Conservation (phyloP, 2,888 invertebrate genomes). For the Melinaea menophilus region DNA sequence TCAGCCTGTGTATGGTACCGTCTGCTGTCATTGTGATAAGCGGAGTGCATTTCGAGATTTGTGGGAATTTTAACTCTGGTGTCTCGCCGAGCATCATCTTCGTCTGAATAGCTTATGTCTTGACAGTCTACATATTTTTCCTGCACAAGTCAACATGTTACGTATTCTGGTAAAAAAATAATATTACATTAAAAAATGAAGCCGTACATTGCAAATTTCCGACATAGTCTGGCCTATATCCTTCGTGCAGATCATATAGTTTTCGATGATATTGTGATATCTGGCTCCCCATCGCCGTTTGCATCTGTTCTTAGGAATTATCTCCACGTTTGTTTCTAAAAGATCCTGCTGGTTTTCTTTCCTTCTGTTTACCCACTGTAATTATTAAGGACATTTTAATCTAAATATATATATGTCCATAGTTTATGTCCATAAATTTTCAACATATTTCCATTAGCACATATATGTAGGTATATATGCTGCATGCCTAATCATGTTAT, state of each 20-base stretch:
- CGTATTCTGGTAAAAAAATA: neutral
- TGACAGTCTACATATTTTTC: conserved; percentile 69
- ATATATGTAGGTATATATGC: too few relatives aligned
- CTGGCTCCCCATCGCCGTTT: conserved; percentile 63
- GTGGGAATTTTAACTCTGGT: conserved; percentile 46
- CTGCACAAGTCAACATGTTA: conserved; percentile 36
- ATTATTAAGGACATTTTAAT: conserved; percentile 9
- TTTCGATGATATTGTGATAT: conserved; percentile 65
- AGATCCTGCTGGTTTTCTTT: conserved; percentile 55
- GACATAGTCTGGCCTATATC: conserved; percentile 68
- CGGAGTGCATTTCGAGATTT: conserved; percentile 58
- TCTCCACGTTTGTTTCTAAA: conserved; percentile 54
- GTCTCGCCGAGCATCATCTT: conserved; percentile 49
- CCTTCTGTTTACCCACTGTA: conserved; percentile 59
- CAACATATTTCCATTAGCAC: too few relatives aligned
- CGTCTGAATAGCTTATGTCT: conserved; percentile 63
- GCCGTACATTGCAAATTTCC: conserved; percentile 64
- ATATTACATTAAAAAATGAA: conserved; percentile 4
- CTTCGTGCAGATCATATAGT: conserved; percentile 69
- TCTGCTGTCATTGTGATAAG: conserved; percentile 48
- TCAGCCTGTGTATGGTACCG: conserved; percentile 34
- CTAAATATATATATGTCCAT: neutral
- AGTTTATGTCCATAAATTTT: neutral
- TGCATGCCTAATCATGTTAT: too few relatives aligned
- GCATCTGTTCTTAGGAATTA: conserved; percentile 56